Evolutionary conservation across 92 coral and sea anemone genomes (phyloP), one percentile per base, ranked within the genome.

Genomic region (Palythoa heliodiscus): DNA sequence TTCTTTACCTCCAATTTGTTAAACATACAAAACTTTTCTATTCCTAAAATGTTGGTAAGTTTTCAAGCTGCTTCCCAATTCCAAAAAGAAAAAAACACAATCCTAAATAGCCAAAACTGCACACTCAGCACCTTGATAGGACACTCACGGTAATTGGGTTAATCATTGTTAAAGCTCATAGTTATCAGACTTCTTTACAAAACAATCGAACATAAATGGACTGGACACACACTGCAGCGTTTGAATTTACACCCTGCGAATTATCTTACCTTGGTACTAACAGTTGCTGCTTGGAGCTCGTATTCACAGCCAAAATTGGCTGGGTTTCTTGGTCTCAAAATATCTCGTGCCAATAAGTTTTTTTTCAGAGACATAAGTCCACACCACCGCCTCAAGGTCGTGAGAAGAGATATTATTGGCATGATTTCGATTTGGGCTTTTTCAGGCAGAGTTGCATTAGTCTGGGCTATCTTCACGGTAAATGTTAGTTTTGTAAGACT

Each of bases 341-440:
- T 88, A 76, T 96, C 99, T 52, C 89, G 71, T 6, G 92, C 95
- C 64, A 96, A 63, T 9, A 94, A 79, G 64, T 91, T 92, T 57
- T 87, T 89, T 67, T 88, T 88, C 19, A 96, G 72, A 47, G 73
- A 85, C 91, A 94, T 87, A 84, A 96, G 78, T 4, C 93, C 98
- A 61, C 86, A 85, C 98, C 96, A 94, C 73, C 88, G 96, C n/a
- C 99, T 93, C 35, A 92, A 82, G 19, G 90, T 75, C 13, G 98
- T 89, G 73, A 94, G 72, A 24, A 96, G 90, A 40, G 97, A 93
- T 14, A 94, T 90, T 52, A 96, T 91, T 60, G 76, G 86, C 38
- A 63, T 77, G 19, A 92, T 83, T 37, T 82, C 88, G 23, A 96
- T 70, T 24, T 20, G 80, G 50, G 88, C 91, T 15, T 86, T 84